phyloP scores from a whole-genome alignment of 2,113 vertebrate species.

The Cnemophilus loriae region DNA sequence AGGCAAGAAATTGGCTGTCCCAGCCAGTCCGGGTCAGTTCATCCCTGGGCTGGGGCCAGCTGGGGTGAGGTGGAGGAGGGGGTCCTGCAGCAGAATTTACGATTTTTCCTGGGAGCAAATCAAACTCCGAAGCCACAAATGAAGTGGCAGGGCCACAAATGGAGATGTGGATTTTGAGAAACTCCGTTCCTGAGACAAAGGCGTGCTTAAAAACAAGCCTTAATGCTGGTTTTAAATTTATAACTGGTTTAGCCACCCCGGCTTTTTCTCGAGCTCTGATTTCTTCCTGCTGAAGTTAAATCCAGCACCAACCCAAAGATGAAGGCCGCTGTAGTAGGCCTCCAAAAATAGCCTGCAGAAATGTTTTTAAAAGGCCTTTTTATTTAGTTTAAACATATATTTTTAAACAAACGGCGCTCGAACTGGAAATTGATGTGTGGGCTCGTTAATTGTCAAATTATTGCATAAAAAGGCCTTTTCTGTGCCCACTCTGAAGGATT shows the following conservation, averaged over 20 bases:
- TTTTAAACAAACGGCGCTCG: neutral
- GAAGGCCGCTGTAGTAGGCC: neutral
- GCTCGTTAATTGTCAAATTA: neutral
- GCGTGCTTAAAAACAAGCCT: neutral
- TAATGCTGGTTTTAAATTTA: neutral
- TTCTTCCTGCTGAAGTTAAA: neutral
- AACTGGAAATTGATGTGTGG: neutral
- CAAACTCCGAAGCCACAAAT: neutral
- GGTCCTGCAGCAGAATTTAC: neutral
- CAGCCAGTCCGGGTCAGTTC: neutral
- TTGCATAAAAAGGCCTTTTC: constrained; percentile 12
- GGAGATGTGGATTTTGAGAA: neutral
- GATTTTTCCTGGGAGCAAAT: neutral
- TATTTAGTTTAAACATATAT: neutral
- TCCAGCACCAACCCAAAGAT: neutral
- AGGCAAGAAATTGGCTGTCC: neutral
- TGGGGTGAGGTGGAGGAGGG: neutral
- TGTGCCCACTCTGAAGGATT: neutral
- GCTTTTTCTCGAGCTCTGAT: neutral
- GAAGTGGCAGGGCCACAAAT: neutral
- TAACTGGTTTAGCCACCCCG: neutral
- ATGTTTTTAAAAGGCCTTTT: neutral
- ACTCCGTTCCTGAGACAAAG: neutral
- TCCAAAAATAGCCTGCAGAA: neutral
- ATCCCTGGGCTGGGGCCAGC: neutral